These are phyloP conservation scores for Mactromeris polynyma DNA, from an alignment of 2,888 invertebrate genomes.

Conservation along the genomic window DNA sequence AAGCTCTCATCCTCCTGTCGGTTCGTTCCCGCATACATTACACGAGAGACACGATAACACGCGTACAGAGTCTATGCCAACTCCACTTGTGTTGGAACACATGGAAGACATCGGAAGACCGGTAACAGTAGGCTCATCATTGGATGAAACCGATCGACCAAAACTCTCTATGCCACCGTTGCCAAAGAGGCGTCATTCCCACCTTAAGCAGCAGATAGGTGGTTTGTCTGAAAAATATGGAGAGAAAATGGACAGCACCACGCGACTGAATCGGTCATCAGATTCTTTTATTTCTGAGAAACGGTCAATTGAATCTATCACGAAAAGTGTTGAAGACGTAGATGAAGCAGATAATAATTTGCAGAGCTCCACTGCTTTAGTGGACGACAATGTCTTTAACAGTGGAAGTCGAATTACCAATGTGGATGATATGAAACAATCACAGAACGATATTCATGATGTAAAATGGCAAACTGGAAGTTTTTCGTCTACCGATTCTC, in stretches of 20 bases:
- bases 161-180: neutral
- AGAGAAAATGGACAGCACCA: neutral
- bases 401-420: neutral
- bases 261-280: neutral
- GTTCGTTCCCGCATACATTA: neutral
- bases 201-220: neutral
- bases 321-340: neutral
- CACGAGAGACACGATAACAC: neutral
- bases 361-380: neutral
- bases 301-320: neutral
- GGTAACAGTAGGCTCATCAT: neutral
- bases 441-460: neutral
- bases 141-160: neutral
- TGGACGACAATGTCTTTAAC: neutral
- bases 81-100: neutral
- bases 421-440: neutral
- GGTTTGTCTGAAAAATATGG: neutral
- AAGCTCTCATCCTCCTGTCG: neutral
- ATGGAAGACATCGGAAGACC: neutral
- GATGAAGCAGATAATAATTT: neutral
- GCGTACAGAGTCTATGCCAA: neutral
- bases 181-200: neutral
- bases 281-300: neutral
- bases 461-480: neutral
- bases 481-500: neutral